Conservation (phyloP, 2,113 vertebrate species). For the Emydura subglobosa region DNA sequence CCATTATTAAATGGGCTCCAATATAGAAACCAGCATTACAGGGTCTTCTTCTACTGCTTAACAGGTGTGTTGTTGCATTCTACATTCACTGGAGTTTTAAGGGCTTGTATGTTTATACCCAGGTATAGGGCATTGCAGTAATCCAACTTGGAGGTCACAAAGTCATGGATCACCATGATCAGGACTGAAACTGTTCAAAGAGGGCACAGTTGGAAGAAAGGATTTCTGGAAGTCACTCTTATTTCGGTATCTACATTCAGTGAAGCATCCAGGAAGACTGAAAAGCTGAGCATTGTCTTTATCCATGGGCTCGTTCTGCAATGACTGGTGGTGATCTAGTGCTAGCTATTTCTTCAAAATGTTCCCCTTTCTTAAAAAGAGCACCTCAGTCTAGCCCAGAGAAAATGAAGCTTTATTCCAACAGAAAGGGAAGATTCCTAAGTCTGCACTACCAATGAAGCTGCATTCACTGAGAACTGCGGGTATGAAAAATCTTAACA, state of each 20-base stretch:
- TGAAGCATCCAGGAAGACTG: not conserved
- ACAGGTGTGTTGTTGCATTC: not conserved
- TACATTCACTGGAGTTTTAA: not conserved
- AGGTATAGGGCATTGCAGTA: not conserved
- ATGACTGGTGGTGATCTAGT: not conserved
- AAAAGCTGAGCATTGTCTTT: not conserved
- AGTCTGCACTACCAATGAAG: not conserved
- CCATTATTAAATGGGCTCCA: not conserved
- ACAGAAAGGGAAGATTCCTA: not conserved
- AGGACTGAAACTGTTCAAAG: not conserved
- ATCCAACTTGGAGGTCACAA: not conserved
- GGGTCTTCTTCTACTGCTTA: not conserved
- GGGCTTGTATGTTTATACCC: not conserved
- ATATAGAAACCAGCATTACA: accelerated
- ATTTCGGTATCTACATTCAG: not conserved
- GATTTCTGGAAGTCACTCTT: not conserved
- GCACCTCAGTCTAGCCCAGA: not conserved
- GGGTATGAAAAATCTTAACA: not conserved
- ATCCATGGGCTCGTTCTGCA: not conserved
- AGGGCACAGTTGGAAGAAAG: not conserved
- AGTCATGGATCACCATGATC: not conserved
- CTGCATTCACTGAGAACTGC: not conserved
- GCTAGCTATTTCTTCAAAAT: accelerated
- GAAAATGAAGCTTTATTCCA: not conserved
- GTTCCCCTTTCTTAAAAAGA: not conserved